These are phyloP conservation scores for Heliothis peltigera DNA, from an alignment of 2,888 invertebrate genomes.

Conservation along the genomic window DNA sequence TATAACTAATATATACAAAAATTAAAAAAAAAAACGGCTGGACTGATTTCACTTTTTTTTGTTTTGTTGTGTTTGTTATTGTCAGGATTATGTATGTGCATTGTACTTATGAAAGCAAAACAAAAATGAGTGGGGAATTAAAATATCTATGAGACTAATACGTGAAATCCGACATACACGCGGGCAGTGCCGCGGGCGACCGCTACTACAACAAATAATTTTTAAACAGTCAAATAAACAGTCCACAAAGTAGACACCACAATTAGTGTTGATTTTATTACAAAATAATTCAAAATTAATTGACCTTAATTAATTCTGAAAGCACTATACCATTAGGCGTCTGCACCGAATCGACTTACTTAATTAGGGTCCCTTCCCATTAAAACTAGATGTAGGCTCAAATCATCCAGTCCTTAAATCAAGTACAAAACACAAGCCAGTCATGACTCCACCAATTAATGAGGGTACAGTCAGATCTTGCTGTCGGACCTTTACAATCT, in stretches of 20 bases:
- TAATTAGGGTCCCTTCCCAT: conserved; percentile 35
- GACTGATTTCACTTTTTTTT: too few relatives aligned
- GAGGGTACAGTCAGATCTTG: conserved; percentile 78
- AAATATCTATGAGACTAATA: too few relatives aligned
- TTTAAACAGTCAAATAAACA: too few relatives aligned
- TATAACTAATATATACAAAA: too few relatives aligned
- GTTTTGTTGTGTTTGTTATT: too few relatives aligned
- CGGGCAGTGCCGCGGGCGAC: too few relatives aligned
- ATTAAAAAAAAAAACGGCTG: too few relatives aligned
- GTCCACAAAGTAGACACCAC: not conserved
- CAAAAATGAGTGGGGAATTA: too few relatives aligned
- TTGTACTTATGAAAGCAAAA: too few relatives aligned
- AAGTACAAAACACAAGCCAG: conserved; percentile 73
- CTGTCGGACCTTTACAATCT: conserved; percentile 82
- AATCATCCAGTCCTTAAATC: conserved; percentile 64
- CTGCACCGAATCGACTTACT: conserved; percentile 25
- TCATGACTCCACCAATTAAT: conserved; percentile 80
- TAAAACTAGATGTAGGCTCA: conserved; percentile 41
- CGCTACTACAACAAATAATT: too few relatives aligned
- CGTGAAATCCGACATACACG: too few relatives aligned
- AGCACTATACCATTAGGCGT: conserved; percentile 32
- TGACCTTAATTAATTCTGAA: conserved; percentile 7
- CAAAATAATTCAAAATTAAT: conserved; percentile 1
- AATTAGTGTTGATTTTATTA: not conserved
- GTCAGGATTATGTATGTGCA: too few relatives aligned